These are phyloP conservation scores for Antigone vipio DNA, from an alignment of 2,113 vertebrate genomes.

Conservation along the genomic window DNA sequence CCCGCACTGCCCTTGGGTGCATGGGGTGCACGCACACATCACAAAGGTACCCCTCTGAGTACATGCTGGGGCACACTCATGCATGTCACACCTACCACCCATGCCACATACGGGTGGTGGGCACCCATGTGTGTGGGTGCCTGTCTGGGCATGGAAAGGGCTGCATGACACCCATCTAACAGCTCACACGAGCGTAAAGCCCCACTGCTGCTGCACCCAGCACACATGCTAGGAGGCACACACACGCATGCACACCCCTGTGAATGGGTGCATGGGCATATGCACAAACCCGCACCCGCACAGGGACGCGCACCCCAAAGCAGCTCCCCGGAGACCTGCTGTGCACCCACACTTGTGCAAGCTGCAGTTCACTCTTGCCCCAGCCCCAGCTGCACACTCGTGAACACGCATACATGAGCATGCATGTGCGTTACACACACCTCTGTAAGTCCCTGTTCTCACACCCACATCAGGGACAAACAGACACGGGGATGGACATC, in stretches of 20 bases:
- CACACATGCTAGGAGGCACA: accelerated
- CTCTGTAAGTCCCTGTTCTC: not conserved
- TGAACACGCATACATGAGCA: not conserved
- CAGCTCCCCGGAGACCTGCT: not conserved
- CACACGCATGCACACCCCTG: not conserved
- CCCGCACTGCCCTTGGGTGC: not conserved
- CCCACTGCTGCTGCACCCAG: not conserved
- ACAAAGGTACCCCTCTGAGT: accelerated
- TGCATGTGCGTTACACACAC: not conserved
- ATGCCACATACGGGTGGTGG: accelerated
- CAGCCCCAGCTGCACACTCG: not conserved
- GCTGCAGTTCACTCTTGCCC: not conserved
- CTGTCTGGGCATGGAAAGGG: accelerated
- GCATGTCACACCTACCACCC: not conserved
- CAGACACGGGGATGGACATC: accelerated
- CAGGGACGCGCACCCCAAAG: not conserved
- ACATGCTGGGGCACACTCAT: not conserved
- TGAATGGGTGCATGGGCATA: accelerated
- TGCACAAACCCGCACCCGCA: not conserved
- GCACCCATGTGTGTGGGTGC: accelerated
- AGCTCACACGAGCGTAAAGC: not conserved
- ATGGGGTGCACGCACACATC: accelerated
- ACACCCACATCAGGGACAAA: not conserved
- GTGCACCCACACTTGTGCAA: accelerated
- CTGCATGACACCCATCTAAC: not conserved